These are phyloP conservation scores for Thomomys bottae DNA, from an alignment of 2,113 vertebrate genomes.

Conservation along the genomic window DNA sequence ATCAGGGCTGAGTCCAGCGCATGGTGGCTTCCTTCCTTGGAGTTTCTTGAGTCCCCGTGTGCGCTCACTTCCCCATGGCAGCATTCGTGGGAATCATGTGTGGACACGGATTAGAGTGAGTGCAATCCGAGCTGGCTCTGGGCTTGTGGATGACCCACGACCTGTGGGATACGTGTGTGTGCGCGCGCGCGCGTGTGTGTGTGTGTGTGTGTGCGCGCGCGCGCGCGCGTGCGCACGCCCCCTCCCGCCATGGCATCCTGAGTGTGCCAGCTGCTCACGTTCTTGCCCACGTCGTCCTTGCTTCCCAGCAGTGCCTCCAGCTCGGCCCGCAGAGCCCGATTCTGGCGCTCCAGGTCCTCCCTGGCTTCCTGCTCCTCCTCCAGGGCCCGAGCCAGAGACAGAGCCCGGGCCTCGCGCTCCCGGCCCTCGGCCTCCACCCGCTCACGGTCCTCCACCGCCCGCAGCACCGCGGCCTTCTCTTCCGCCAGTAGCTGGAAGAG, in stretches of 20 bases:
- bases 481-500: conserved; percentile 90
- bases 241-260: no score
- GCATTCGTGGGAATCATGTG: neutral
- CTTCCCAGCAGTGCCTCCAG: conserved; percentile 94
- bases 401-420: conserved; percentile 91
- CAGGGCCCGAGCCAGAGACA: conserved; percentile 88
- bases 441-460: conserved; percentile 91
- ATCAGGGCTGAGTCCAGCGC: neutral
- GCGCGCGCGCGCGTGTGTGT: no score
- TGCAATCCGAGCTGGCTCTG: no score
- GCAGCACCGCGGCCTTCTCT: conserved; percentile 91
- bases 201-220: no score
- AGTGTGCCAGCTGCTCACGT: conserved; percentile 79
- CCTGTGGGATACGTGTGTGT: no score
- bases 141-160: no score
- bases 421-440: conserved; percentile 91
- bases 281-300: conserved; percentile 95
- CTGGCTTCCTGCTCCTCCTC: conserved; percentile 90
- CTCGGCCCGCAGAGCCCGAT: conserved; percentile 91
- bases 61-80: neutral
- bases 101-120: neutral
- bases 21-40: accelerated
- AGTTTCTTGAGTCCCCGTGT: neutral
- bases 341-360: conserved; percentile 91
- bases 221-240: neutral